Conservation (phyloP, 2,113 vertebrate species). For the Eretmochelys imbricata region DNA sequence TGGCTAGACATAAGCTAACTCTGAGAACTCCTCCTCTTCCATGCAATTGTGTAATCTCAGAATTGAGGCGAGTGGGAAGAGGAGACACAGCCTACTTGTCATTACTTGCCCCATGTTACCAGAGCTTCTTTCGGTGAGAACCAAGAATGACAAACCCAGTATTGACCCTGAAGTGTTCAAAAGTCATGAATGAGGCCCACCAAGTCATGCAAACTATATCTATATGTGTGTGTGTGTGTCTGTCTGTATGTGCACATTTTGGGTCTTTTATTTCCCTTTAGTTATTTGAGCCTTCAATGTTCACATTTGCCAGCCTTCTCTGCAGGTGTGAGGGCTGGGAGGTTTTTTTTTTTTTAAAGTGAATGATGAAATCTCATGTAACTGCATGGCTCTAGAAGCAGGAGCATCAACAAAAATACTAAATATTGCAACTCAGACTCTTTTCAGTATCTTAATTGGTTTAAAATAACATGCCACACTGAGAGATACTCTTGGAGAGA, state of each 20-base stretch:
- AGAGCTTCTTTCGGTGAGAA: no score
- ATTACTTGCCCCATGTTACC: no score
- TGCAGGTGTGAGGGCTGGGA: neutral
- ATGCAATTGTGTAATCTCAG: neutral
- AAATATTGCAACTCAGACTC: neutral
- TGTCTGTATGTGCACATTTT: neutral
- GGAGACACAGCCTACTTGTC: neutral
- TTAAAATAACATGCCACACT: neutral
- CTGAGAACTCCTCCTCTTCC: neutral
- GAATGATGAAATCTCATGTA: neutral
- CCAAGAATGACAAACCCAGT: neutral
- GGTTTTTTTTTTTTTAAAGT: neutral
- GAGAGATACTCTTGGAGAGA: neutral
- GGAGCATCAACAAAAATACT: neutral
- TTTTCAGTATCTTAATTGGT: accelerated
- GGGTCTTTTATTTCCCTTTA: neutral
- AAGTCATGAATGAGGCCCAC: neutral
- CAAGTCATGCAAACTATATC: neutral
- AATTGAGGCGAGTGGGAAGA: neutral
- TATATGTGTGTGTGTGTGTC: no score
- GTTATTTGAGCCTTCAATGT: neutral
- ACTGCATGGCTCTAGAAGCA: neutral
- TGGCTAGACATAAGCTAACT: neutral
- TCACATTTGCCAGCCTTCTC: neutral
- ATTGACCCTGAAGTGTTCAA: neutral